These are phyloP conservation scores for Neocrepidodera transversa DNA, from an alignment of 2,888 invertebrate genomes.

Conservation along the genomic window DNA sequence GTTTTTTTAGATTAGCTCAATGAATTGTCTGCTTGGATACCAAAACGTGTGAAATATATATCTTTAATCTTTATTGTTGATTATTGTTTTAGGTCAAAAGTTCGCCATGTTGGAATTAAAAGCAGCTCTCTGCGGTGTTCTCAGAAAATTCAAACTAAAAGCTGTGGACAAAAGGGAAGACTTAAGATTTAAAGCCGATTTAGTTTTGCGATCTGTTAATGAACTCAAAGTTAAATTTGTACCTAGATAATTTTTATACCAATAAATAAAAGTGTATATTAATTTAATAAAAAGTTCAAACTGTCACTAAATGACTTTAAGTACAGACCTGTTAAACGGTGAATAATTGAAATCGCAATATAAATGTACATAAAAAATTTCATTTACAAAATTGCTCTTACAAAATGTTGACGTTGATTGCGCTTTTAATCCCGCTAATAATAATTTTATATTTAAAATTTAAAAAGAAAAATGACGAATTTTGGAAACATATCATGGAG, in stretches of 20 bases:
- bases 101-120: conserved; percentile 71
- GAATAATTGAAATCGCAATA: too few species aligned
- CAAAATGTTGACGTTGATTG: neutral
- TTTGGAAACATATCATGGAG: conserved; percentile 21
- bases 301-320: too few species aligned
- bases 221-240: conserved; percentile 56
- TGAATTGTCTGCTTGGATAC: neutral
- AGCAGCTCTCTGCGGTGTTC: conserved; percentile 64
- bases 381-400: too few species aligned
- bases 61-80: too few species aligned
- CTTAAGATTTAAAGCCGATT: conserved; percentile 58
- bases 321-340: too few species aligned
- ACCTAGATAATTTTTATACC: conserved; percentile 16
- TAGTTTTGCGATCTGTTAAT: conserved; percentile 61
- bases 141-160: conserved; percentile 62
- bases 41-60: neutral
- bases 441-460: neutral
- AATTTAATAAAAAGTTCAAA: neutral
- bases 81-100: conserved; percentile 63
- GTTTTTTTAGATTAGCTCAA: neutral
- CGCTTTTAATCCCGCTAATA: neutral
- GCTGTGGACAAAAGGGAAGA: conserved; percentile 61
- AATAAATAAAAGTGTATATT: neutral
- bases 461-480: conserved; percentile 13
- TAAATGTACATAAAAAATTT: too few species aligned